phyloP scores from a whole-genome alignment of 2,113 vertebrate genomes.

The Onychostruthus taczanowskii region DNA sequence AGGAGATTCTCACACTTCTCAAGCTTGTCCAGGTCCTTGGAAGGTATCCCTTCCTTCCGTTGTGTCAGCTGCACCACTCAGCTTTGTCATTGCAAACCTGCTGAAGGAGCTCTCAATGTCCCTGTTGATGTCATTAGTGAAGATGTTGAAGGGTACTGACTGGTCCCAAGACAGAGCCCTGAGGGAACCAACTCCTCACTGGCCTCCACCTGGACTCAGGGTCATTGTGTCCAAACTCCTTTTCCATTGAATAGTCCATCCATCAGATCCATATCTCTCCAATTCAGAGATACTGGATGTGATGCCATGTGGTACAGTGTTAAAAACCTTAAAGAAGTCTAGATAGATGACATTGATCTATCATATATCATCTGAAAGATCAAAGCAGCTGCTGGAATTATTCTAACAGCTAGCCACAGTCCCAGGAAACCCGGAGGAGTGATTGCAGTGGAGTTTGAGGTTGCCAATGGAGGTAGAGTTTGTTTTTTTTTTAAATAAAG shows the following conservation, averaged over 20 bases:
- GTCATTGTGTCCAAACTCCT: not conserved
- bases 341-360: not conserved
- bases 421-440: slow-evolving; percentile 88
- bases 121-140: not conserved
- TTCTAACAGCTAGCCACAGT: slow-evolving; percentile 89
- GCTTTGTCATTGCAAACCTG: not conserved
- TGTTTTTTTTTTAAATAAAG: not conserved
- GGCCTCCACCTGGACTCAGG: not conserved
- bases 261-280: not conserved
- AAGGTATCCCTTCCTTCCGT: not conserved
- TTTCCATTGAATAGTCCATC: not conserved
- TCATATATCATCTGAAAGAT: slow-evolving; percentile 94
- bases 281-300: not conserved
- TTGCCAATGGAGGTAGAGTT: slow-evolving; percentile 85
- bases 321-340: not conserved
- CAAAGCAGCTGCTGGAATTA: slow-evolving; percentile 90
- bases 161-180: not conserved
- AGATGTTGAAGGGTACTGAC: not conserved
- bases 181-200: not conserved
- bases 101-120: not conserved
- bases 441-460: slow-evolving; percentile 92
- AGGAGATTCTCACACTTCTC: not conserved
- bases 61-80: not conserved
- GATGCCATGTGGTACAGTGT: not conserved
- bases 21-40: not conserved